These are phyloP conservation scores for Acomys russatus DNA, from an alignment of 2,797 vertebrate species.

Conservation along the genomic window DNA sequence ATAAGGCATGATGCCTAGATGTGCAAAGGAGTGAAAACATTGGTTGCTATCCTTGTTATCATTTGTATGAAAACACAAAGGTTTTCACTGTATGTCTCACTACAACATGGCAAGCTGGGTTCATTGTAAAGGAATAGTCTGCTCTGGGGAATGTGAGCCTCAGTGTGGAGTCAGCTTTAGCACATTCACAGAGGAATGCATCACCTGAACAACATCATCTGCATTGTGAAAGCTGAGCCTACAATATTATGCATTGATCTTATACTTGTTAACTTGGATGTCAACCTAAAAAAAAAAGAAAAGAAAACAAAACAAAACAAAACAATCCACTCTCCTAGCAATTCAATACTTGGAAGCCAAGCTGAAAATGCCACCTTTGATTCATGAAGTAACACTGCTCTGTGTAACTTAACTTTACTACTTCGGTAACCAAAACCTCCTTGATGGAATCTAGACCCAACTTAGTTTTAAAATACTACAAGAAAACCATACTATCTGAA, in stretches of 20 bases:
- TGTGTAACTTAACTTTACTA: slow-evolving; percentile 4
- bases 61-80: slow-evolving; percentile 74
- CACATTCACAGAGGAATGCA: slow-evolving; percentile 50
- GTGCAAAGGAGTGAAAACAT: slow-evolving; percentile 73
- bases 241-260: slow-evolving; percentile 12
- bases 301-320: slow-evolving; percentile 29
- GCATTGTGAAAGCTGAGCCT: slow-evolving; percentile 46
- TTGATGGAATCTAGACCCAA: neutral
- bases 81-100: slow-evolving; percentile 63
- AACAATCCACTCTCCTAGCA: neutral
- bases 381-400: neutral
- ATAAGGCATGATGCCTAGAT: slow-evolving; percentile 72
- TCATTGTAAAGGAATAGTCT: slow-evolving; percentile 62
- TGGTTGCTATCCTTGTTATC: slow-evolving; percentile 74
- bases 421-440: slow-evolving; percentile 37
- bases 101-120: slow-evolving; percentile 66
- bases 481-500: neutral
- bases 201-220: slow-evolving; percentile 35
- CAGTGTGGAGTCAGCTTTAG: slow-evolving; percentile 41
- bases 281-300: slow-evolving; percentile 32
- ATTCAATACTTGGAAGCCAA: slow-evolving; percentile 29
- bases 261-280: slow-evolving; percentile 40
- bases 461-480: neutral
- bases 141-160: slow-evolving; percentile 41
- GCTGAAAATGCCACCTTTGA: neutral